Conservation (phyloP, 2,113 vertebrate species). For the Pituophis catenifer region DNA sequence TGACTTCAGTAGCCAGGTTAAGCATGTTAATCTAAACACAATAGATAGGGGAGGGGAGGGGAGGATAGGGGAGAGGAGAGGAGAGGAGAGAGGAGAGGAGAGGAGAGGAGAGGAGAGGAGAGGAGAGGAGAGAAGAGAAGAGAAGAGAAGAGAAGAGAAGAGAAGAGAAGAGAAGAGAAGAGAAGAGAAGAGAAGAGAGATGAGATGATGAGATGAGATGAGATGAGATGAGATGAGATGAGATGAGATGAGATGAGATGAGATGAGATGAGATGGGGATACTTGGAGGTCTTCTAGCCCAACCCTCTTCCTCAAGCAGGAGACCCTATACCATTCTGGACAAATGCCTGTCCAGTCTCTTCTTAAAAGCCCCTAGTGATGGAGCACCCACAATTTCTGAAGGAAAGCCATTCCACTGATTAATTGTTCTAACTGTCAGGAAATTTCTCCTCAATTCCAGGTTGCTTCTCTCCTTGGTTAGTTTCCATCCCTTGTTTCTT, state of each 20-base stretch:
- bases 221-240: too few relatives aligned
- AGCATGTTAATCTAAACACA: background rate
- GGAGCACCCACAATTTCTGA: background rate
- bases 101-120: too few relatives aligned
- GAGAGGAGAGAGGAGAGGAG: too few relatives aligned
- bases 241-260: too few relatives aligned
- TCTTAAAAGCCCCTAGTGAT: background rate
- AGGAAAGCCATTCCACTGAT: background rate
- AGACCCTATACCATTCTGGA: background rate
- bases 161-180: too few relatives aligned
- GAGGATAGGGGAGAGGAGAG: accelerated
- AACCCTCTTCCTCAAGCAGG: too few relatives aligned
- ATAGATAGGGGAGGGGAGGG: too few relatives aligned
- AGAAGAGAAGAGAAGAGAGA: too few relatives aligned
- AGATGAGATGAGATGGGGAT: too few relatives aligned
- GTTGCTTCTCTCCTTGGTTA: background rate
- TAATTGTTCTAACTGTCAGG: background rate
- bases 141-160: too few relatives aligned
- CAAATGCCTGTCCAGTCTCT: background rate
- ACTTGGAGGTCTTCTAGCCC: background rate
- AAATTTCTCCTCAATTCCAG: background rate
- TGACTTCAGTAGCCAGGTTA: background rate
- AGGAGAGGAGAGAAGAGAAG: too few relatives aligned
- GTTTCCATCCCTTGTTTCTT: background rate
- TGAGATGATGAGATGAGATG: too few relatives aligned